Conservation (phyloP, 2,888 invertebrate genomes). For the Sphaerophoria taeniata region DNA sequence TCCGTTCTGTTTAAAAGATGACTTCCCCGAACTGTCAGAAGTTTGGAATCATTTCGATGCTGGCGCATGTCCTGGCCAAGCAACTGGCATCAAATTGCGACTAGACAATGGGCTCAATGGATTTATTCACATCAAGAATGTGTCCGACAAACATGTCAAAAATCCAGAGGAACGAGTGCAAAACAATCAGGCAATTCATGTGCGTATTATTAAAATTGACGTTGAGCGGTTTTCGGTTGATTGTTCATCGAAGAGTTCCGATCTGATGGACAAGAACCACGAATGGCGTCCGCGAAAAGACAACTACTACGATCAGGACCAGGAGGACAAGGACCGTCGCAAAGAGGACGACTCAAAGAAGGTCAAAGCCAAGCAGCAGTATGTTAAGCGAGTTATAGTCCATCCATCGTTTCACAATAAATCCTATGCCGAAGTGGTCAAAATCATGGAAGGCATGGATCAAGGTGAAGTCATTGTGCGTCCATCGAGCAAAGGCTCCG, state of each 20-base stretch:
- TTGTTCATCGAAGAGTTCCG: constrained; percentile 96
- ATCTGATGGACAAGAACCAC: constrained; percentile 94
- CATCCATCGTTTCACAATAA: constrained; percentile 99
- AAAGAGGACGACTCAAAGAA: constrained; percentile 92
- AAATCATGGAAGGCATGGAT: constrained; percentile 94
- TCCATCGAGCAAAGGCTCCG: constrained; percentile 98
- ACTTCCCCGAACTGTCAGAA: constrained; percentile 97
- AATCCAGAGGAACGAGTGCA: constrained; percentile 97
- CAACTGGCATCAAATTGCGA: constrained; percentile 94
- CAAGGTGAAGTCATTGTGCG: constrained; percentile 98
- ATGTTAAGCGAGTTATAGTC: constrained; percentile 97
- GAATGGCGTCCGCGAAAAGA: constrained; percentile 96
- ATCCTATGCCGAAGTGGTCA: constrained; percentile 95
- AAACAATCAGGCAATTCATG: constrained; percentile 92
- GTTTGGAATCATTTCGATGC: constrained; percentile 99
- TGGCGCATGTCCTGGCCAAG: constrained; percentile 97
- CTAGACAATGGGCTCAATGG: constrained; percentile 96
- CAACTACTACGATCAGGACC: constrained; percentile 94
- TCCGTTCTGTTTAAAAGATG: constrained; percentile 97
- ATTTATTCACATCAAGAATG: constrained; percentile 96
- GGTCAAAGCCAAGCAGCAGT: constrained; percentile 91
- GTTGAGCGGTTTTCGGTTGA: constrained; percentile 97
- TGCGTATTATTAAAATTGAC: constrained; percentile 97
- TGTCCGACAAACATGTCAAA: constrained; percentile 96
- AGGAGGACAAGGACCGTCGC: constrained; percentile 91